Conservation (phyloP, 2,113 vertebrate genomes). For the Psilopsiagon aurifrons region DNA sequence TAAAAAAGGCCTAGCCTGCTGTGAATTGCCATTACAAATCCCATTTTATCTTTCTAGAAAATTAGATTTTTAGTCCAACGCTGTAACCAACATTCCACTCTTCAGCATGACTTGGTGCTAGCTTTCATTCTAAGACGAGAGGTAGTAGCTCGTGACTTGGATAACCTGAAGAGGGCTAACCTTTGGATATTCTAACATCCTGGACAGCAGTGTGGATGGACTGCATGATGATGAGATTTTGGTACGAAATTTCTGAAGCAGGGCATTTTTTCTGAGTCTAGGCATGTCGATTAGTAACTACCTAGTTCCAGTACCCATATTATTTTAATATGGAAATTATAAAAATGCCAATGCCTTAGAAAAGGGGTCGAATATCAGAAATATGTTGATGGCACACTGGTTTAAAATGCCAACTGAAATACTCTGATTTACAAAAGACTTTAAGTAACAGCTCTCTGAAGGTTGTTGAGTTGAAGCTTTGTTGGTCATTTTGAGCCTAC, state of each 20-base stretch:
- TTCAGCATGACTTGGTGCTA: not conserved
- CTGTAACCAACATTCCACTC: not conserved
- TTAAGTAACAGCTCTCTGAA: not conserved
- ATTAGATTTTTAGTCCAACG: not conserved
- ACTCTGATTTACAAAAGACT: not conserved
- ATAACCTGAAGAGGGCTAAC: not conserved
- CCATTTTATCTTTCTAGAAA: not conserved
- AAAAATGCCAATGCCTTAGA: not conserved
- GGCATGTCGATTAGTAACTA: not conserved
- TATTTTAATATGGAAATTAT: not conserved
- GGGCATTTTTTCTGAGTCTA: not conserved
- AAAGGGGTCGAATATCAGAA: not conserved
- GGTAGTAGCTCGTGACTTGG: not conserved
- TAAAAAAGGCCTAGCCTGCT: not conserved
- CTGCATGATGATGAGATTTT: not conserved
- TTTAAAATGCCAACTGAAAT: not conserved
- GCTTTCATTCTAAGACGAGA: not conserved
- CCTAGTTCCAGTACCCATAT: not conserved
- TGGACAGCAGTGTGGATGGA: not conserved
- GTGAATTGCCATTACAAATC: not conserved
- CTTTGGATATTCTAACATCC: not conserved
- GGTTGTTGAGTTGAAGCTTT: not conserved
- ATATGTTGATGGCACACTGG: not conserved
- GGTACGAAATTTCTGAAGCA: not conserved
- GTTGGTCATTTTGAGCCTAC: not conserved